A percentile compares a stretch with the other conserved stretches of the same genome.
These are phyloP conservation scores for Elysia chlorotica DNA, from an alignment of 1,140 invertebrate genomes.

Conservation along the genomic window DNA sequence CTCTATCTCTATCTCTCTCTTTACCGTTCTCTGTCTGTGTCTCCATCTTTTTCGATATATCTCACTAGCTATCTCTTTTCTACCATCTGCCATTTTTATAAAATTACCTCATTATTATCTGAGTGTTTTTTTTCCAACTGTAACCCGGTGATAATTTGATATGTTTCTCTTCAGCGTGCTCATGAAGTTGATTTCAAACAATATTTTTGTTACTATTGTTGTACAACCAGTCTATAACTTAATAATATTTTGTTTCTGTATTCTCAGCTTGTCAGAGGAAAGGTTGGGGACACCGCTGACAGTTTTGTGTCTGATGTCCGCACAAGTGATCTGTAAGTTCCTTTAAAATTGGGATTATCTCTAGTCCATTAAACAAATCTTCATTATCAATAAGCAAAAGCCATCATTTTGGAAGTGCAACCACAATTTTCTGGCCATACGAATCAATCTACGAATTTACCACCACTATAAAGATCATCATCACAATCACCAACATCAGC, in stretches of 20 bases:
- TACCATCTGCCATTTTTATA: background rate
- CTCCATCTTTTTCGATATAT: no score
- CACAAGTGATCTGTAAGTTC: constrained; percentile 10
- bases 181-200: background rate
- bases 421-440: background rate
- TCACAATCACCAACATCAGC: background rate
- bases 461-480: background rate
- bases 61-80: no score
- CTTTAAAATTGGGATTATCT: background rate
- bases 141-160: background rate
- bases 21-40: no score
- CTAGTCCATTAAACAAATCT: background rate
- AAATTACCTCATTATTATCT: background rate
- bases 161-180: background rate
- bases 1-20: no score
- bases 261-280: constrained; percentile 6
- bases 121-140: background rate
- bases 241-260: background rate
- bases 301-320: constrained; percentile 4
- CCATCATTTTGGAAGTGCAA: background rate
- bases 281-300: background rate
- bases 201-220: background rate
- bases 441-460: background rate
- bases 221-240: background rate
- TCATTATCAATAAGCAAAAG: background rate